phyloP scores from a whole-genome alignment of 1,140 invertebrate species.

The Notospermus geniculatus region DNA sequence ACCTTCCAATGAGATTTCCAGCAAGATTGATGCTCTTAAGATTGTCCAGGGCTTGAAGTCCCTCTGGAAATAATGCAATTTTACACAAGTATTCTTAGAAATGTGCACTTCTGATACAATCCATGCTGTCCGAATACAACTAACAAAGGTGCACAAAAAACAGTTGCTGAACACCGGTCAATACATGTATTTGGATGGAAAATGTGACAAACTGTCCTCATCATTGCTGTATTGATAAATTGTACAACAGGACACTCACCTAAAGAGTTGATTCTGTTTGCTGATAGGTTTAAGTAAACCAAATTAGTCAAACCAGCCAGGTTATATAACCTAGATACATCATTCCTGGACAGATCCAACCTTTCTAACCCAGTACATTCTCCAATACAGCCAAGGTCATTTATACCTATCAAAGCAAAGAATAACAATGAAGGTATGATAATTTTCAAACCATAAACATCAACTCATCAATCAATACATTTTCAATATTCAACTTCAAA shows the following conservation, averaged over 20 bases:
- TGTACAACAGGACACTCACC: constrained; percentile 26
- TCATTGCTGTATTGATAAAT: background rate
- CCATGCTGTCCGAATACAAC: background rate
- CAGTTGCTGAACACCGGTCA: background rate
- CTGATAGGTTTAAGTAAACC: constrained; percentile 35
- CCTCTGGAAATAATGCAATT: constrained; percentile 45
- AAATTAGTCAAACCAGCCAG: constrained; percentile 39
- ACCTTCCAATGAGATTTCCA: constrained; percentile 49
- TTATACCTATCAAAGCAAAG: constrained; percentile 32
- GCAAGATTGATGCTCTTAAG: constrained; percentile 39
- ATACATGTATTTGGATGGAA: background rate
- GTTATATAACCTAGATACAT: constrained; percentile 36
- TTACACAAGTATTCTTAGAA: too few species aligned
- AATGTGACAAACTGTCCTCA: background rate
- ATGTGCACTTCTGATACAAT: background rate
- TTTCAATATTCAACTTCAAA: background rate
- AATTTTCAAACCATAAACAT: too few species aligned
- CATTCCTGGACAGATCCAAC: constrained; percentile 43
- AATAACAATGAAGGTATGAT: too few species aligned
- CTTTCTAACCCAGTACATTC: constrained; percentile 41
- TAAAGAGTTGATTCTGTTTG: constrained; percentile 43
- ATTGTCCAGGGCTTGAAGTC: constrained; percentile 43
- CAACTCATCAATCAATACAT: background rate
- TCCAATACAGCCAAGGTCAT: constrained; percentile 42
- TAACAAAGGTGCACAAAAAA: background rate